A percentile compares a stretch with the other conserved stretches of the same genome.
phyloP scores from a whole-genome alignment of 2,113 vertebrate species.

The Tyrannus savana region DNA sequence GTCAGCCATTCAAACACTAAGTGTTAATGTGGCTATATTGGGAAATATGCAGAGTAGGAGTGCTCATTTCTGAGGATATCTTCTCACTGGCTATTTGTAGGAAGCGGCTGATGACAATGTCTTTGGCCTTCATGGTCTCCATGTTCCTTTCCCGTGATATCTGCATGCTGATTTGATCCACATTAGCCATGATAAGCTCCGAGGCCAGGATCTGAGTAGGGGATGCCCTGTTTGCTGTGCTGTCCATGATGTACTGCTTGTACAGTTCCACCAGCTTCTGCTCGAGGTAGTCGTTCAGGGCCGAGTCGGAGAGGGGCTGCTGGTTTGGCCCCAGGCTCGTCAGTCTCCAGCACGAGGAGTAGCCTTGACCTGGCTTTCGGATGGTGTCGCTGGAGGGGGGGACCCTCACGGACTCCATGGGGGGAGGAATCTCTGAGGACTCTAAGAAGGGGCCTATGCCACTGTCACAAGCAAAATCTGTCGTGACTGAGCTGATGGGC shows the following conservation, averaged over 20 bases:
- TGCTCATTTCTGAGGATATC: constrained; percentile 91
- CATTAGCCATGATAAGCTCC: constrained; percentile 87
- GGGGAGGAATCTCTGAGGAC: constrained; percentile 85
- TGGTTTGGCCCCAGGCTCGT: constrained; percentile 81
- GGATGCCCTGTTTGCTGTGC: constrained; percentile 73
- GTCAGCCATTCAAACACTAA: neutral
- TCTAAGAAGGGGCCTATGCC: constrained; percentile 86
- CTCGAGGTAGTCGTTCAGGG: constrained; percentile 91
- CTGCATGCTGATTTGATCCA: constrained; percentile 92
- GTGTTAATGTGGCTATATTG: constrained; percentile 70
- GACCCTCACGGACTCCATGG: constrained; percentile 74
- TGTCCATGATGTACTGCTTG: constrained; percentile 92
- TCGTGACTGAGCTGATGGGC: constrained; percentile 78
- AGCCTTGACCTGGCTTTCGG: constrained; percentile 58
- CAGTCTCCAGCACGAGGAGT: constrained; percentile 82
- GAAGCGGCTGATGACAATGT: constrained; percentile 91
- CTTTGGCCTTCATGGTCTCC: constrained; percentile 88
- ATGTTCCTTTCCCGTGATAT: constrained; percentile 90
- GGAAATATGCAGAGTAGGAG: constrained; percentile 92
- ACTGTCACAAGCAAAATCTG: constrained; percentile 74
- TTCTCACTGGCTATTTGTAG: constrained; percentile 84
- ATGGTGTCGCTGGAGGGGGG: neutral
- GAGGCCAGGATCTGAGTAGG: constrained; percentile 87
- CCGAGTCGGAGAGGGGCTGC: constrained; percentile 89
- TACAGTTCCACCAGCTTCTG: constrained; percentile 92